A percentile compares a stretch with the other conserved stretches of the same genome.
Conservation (phyloP, 2,113 vertebrate genomes). For the Macquaria ambigua region DNA sequence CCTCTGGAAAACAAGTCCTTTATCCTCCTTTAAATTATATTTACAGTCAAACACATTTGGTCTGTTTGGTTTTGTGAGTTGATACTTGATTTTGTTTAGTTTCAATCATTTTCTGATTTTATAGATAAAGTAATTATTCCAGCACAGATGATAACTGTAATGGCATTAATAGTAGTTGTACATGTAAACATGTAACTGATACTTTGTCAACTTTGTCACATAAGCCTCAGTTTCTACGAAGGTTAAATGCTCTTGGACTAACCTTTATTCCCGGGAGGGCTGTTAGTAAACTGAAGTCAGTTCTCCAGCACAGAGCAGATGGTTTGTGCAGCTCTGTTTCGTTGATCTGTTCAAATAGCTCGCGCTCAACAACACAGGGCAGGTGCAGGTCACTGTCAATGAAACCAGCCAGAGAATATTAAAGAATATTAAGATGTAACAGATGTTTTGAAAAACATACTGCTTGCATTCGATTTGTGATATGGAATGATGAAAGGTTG, state of each 20-base stretch:
- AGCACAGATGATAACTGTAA: background rate
- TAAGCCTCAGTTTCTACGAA: background rate
- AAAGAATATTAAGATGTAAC: constrained; percentile 26
- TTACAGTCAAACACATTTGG: background rate
- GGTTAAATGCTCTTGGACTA: background rate
- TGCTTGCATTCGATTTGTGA: constrained; percentile 27
- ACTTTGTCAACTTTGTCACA: background rate
- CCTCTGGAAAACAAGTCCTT: background rate
- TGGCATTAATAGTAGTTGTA: background rate
- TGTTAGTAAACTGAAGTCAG: background rate
- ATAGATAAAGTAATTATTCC: background rate
- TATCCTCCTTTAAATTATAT: background rate
- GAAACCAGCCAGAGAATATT: constrained; percentile 13
- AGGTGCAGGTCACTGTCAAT: constrained; percentile 48
- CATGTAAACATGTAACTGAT: background rate
- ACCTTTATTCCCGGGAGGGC: background rate
- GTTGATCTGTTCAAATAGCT: constrained; percentile 65
- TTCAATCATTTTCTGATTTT: background rate
- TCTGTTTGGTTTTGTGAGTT: too few species aligned
- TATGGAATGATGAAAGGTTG: background rate
- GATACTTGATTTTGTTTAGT: background rate
- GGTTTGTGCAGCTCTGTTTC: constrained; percentile 49
- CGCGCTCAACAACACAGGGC: background rate
- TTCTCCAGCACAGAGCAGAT: constrained; percentile 15
- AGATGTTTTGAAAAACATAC: constrained; percentile 21